These are phyloP conservation scores for Drosophila antonietae DNA, from an alignment of 2,888 invertebrate species.

Conservation along the genomic window DNA sequence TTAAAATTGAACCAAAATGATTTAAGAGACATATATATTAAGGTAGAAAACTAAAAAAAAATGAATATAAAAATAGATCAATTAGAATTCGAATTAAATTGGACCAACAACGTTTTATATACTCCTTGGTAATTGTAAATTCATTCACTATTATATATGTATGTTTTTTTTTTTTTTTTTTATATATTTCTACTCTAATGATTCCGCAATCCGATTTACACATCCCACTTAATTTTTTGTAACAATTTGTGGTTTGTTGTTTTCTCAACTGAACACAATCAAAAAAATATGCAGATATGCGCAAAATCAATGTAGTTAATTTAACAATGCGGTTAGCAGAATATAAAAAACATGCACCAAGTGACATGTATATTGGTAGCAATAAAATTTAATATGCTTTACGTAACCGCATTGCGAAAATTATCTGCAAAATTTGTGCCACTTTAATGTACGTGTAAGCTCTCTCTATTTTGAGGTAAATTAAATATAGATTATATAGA, in stretches of 20 bases:
- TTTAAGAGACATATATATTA: no score
- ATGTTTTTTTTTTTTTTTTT: no score
- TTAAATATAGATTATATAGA: background rate
- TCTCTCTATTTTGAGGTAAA: background rate
- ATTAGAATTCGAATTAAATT: no score
- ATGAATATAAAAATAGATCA: no score
- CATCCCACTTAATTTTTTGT: background rate
- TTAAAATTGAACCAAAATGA: no score
- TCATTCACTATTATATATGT: no score
- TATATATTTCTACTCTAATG: background rate
- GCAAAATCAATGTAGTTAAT: constrained; percentile 58
- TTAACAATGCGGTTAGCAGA: constrained; percentile 58
- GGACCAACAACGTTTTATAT: no score
- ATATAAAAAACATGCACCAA: constrained; percentile 6
- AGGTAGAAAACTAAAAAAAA: no score
- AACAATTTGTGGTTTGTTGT: constrained; percentile 35
- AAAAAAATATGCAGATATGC: constrained; percentile 32
- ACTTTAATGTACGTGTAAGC: background rate
- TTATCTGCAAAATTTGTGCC: background rate
- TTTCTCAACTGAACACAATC: constrained; percentile 28
- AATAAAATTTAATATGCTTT: constrained; percentile 15
- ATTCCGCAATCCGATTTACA: background rate
- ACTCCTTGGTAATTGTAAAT: no score
- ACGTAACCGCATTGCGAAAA: constrained; percentile 4
- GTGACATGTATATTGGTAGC: constrained; percentile 5